Evolutionary conservation across 1,140 invertebrate species (phyloP).

Genomic region (Neomicropteryx cornuta): DNA sequence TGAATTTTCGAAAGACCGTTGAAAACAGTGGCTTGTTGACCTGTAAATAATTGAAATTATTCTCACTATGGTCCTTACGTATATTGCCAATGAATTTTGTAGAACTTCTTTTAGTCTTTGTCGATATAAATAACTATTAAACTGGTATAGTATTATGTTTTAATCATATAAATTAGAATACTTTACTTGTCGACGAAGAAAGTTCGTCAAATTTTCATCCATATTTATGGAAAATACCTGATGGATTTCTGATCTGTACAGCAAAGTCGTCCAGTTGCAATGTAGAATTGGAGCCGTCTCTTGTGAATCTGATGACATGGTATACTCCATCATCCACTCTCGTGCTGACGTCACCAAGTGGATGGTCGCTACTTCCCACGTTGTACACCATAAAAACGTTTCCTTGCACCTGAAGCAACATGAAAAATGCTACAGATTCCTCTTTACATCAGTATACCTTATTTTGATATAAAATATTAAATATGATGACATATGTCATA

Average conservation of each 20-base stretch:
- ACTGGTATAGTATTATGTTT: no score
- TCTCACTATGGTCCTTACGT: no score
- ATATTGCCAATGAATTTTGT: no score
- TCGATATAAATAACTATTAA: no score
- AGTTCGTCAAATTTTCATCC: no score
- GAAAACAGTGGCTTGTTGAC: constrained; percentile 80
- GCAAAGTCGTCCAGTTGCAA: constrained; percentile 88
- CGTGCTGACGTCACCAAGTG: constrained; percentile 77
- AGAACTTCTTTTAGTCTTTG: no score
- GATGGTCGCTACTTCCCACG: constrained; percentile 83
- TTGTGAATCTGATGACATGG: constrained; percentile 82
- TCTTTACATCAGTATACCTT: no score
- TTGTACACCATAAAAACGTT: constrained; percentile 91
- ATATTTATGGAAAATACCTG: constrained; percentile 41
- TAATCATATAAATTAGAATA: no score
- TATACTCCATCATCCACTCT: constrained; percentile 90
- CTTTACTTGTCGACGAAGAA: no score
- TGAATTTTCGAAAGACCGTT: constrained; percentile 85
- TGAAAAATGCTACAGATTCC: constrained; percentile 6
- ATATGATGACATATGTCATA: no score
- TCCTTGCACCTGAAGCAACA: constrained; percentile 65
- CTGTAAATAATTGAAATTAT: constrained; percentile 39
- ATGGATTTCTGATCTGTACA: constrained; percentile 68
- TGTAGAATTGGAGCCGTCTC: constrained; percentile 80
- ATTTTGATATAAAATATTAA: no score